Percentiles rank a stretch among this genome's conserved stretches.
These are phyloP conservation scores for Charanyca ferruginea DNA, from an alignment of 2,888 invertebrate species.

Conservation along the genomic window DNA sequence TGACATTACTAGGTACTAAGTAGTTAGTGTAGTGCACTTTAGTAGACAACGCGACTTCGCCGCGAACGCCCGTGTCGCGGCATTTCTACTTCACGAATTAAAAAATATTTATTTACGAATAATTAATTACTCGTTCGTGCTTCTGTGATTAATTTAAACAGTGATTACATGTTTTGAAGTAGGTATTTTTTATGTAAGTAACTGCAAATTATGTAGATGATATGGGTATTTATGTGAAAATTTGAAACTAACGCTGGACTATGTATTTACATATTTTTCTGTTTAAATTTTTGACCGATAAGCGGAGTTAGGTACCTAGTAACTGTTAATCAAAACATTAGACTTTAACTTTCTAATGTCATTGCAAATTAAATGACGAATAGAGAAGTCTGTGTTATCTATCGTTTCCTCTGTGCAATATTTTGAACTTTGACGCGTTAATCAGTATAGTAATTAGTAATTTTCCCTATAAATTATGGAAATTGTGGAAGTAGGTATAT, in stretches of 20 bases:
- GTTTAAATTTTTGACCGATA: slow-evolving; percentile 35
- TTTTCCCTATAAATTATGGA: slow-evolving; percentile 8
- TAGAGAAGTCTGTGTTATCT: slow-evolving; percentile 37
- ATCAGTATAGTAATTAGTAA: not conserved
- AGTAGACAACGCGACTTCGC: slow-evolving; percentile 27
- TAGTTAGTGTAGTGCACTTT: not conserved
- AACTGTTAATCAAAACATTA: slow-evolving; percentile 29
- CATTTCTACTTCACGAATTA: not conserved
- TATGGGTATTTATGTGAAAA: slow-evolving; percentile 26
- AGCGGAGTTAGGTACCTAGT: not conserved
- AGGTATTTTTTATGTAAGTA: slow-evolving; percentile 31
- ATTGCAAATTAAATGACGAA: slow-evolving; percentile 38
- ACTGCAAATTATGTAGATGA: slow-evolving; percentile 1
- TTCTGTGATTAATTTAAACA: slow-evolving; percentile 21
- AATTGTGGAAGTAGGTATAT: not conserved
- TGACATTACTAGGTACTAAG: too few species aligned
- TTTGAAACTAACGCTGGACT: not conserved
- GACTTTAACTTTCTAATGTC: slow-evolving; percentile 32
- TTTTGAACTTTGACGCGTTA: slow-evolving; percentile 38
- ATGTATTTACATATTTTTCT: not conserved
- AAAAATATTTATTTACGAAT: slow-evolving; percentile 8
- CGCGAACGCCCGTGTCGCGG: slow-evolving; percentile 22
- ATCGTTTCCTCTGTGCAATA: slow-evolving; percentile 11
- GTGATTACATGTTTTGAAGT: slow-evolving; percentile 42
- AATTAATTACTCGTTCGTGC: slow-evolving; percentile 23